A percentile compares a stretch with the other conserved stretches of the same genome.
Conservation (phyloP, 2,888 invertebrate genomes). For the Leptopterna dolabrata region DNA sequence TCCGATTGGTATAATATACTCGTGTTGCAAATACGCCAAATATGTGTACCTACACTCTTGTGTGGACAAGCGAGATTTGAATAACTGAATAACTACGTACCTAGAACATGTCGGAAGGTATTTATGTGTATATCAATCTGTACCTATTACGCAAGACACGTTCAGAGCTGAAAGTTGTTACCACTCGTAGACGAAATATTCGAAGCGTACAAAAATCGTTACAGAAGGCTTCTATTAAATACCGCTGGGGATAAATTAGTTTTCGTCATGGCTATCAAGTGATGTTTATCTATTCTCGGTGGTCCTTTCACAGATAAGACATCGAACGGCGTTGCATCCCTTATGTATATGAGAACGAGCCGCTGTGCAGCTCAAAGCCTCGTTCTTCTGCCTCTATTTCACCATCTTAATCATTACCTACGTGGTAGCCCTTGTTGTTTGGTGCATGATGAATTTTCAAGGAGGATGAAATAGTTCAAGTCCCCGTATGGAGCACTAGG, state of each 20-base stretch:
- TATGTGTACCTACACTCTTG: no score
- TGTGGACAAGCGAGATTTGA: no score
- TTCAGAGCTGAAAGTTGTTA: no score
- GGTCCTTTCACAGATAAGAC: not conserved
- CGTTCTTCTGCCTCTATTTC: not conserved
- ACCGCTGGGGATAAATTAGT: conserved; percentile 22
- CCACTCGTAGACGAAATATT: no score
- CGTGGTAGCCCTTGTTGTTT: not conserved
- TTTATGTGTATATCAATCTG: no score
- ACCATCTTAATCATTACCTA: not conserved
- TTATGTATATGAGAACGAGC: not conserved
- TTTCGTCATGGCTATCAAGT: not conserved
- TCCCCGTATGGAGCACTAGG: no score
- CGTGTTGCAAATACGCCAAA: no score
- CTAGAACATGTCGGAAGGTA: no score
- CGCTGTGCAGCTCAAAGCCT: not conserved
- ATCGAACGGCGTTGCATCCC: not conserved
- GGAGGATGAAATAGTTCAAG: no score
- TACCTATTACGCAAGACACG: no score
- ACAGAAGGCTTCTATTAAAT: not conserved
- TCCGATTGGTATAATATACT: no score
- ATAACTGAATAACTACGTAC: no score
- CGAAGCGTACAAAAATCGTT: not conserved
- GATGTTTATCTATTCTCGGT: not conserved
- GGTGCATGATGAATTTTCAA: not conserved